These are phyloP conservation scores for Lepidurus arcticus DNA, from an alignment of 1,140 invertebrate genomes.

Conservation along the genomic window DNA sequence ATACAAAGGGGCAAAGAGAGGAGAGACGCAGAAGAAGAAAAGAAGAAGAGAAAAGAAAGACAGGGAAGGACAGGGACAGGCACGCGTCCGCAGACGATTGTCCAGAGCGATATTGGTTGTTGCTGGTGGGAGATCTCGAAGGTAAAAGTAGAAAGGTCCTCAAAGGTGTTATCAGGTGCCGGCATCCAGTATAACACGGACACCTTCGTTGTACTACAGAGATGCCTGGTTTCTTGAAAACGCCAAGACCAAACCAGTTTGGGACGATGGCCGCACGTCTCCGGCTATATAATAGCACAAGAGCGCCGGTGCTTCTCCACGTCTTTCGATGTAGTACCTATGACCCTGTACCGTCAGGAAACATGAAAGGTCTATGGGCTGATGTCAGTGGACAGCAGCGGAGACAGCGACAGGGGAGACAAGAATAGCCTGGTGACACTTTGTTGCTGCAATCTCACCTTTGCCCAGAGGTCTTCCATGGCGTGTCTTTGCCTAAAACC, in stretches of 20 bases:
- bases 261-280: neutral
- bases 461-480: no score
- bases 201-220: slow-evolving; percentile 15
- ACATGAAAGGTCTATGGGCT: no score
- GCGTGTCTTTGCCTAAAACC: no score
- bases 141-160: neutral
- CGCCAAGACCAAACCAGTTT: neutral
- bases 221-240: neutral
- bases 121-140: slow-evolving; percentile 1
- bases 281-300: neutral
- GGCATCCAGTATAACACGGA: slow-evolving; percentile 1
- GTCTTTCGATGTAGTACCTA: no score
- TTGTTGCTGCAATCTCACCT: no score
- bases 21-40: no score
- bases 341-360: no score
- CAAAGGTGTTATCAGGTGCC: slow-evolving; percentile 7
- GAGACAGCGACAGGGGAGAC: no score
- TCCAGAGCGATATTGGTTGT: slow-evolving; percentile 5
- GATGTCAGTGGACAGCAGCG: no score
- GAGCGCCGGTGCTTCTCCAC: neutral
- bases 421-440: no score
- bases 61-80: neutral
- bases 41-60: no score
- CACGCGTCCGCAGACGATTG: slow-evolving; percentile 3
- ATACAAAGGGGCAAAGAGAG: neutral